A percentile compares a stretch with the other conserved stretches of the same genome.
These are phyloP conservation scores for Bovichtus variegatus DNA, from an alignment of 2,797 vertebrate species.

Conservation along the genomic window DNA sequence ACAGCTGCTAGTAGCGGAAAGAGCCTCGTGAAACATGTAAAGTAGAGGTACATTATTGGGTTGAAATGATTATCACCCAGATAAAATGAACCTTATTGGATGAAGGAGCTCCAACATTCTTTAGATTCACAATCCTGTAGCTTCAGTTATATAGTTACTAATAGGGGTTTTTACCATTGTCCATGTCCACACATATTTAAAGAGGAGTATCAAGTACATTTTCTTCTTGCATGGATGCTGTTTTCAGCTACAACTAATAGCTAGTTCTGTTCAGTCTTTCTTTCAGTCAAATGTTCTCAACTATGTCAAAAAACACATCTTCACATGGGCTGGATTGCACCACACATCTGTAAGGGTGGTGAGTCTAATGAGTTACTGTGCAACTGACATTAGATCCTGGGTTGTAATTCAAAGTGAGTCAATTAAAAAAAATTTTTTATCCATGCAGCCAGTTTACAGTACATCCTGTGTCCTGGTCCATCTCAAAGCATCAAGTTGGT, in stretches of 20 bases:
- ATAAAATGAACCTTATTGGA: slow-evolving; percentile 8
- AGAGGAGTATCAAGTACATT: slow-evolving; percentile 7
- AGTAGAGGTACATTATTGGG: not conserved
- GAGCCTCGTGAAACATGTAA: not conserved
- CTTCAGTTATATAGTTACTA: slow-evolving; percentile 10
- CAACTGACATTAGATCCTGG: not conserved
- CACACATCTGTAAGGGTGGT: slow-evolving; percentile 7
- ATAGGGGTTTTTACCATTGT: slow-evolving; percentile 14
- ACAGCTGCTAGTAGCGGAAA: not conserved
- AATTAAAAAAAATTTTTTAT: not conserved
- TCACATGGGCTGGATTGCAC: not conserved
- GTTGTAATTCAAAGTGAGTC: not conserved
- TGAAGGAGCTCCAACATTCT: slow-evolving; percentile 10
- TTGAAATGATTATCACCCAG: slow-evolving; percentile 10
- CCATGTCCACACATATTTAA: not conserved
- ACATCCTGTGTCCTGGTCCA: not conserved
- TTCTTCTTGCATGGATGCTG: not conserved
- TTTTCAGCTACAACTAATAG: slow-evolving; percentile 8
- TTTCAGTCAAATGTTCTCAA: slow-evolving; percentile 19
- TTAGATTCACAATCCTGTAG: slow-evolving; percentile 28
- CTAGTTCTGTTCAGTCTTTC: slow-evolving; percentile 6
- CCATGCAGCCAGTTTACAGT: not conserved
- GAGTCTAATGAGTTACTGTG: slow-evolving; percentile 1
- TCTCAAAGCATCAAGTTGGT: slow-evolving; percentile 5
- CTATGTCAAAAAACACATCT: not conserved